phyloP scores from a whole-genome alignment of 2,797 vertebrate genomes.

The Nyctibius grandis region DNA sequence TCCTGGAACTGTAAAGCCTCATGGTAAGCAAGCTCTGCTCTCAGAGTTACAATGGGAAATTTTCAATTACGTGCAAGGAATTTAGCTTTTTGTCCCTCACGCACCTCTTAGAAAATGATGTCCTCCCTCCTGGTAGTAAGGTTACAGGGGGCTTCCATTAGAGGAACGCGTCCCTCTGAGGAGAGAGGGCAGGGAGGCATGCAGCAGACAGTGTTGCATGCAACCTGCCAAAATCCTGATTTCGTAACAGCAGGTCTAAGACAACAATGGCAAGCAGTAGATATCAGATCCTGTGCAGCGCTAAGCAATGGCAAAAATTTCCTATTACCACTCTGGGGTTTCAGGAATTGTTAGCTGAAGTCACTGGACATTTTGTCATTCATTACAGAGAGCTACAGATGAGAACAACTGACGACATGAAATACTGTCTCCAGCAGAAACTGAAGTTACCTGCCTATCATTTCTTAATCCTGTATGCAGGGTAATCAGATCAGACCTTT shows the following conservation, averaged over 20 bases:
- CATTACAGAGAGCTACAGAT: background rate
- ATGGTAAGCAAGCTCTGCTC: background rate
- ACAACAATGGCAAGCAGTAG: background rate
- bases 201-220: background rate
- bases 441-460: background rate
- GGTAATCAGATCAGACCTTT: conserved; percentile 10
- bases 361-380: background rate
- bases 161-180: background rate
- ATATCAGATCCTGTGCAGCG: background rate
- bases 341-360: background rate
- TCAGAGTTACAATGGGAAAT: background rate
- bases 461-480: background rate
- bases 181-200: rapidly evolving
- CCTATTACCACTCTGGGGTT: background rate
- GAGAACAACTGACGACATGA: background rate
- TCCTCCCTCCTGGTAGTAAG: background rate
- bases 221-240: background rate
- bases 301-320: background rate
- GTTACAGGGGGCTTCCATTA: background rate
- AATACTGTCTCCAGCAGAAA: background rate
- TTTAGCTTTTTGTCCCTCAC: background rate
- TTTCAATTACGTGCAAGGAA: background rate
- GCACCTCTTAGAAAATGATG: background rate
- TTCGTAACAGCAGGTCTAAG: background rate
- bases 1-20: background rate